These are phyloP conservation scores for Philaethria dido DNA, from an alignment of 2,888 invertebrate species.

Conservation along the genomic window DNA sequence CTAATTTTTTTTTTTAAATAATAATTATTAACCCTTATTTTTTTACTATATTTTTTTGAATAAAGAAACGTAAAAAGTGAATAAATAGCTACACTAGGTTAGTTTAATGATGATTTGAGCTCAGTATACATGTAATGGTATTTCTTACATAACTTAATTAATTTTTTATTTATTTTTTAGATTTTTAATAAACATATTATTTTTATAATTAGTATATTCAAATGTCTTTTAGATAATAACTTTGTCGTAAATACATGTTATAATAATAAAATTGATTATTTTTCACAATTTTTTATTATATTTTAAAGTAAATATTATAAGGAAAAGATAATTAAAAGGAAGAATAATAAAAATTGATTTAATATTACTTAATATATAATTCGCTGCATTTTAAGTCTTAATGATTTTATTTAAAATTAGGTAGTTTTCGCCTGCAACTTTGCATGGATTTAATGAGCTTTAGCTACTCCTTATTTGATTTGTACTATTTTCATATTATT, in stretches of 20 bases:
- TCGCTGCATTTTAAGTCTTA: neutral
- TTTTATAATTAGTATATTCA: neutral
- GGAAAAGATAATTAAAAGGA: neutral
- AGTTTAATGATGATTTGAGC: constrained; percentile 5
- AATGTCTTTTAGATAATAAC: neutral
- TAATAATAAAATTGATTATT: too few relatives aligned
- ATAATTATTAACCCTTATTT: neutral
- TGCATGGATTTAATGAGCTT: too few relatives aligned
- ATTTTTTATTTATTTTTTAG: neutral
- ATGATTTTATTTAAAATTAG: neutral
- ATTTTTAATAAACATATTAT: neutral
- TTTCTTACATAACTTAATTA: neutral
- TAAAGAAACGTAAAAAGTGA: neutral
- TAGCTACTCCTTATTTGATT: too few relatives aligned
- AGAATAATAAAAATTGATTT: neutral
- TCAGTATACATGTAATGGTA: neutral
- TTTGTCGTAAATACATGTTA: neutral
- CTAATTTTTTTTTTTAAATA: too few relatives aligned
- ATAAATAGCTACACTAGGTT: constrained; percentile 5
- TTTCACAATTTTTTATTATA: neutral
- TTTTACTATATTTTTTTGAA: neutral
- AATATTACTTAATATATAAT: neutral
- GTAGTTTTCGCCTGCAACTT: too few relatives aligned
- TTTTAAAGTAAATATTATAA: neutral
- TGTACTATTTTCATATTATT: too few relatives aligned